Evolutionary conservation across 2,113 vertebrate genomes (phyloP).

Genomic region (Nettapus auritus): DNA sequence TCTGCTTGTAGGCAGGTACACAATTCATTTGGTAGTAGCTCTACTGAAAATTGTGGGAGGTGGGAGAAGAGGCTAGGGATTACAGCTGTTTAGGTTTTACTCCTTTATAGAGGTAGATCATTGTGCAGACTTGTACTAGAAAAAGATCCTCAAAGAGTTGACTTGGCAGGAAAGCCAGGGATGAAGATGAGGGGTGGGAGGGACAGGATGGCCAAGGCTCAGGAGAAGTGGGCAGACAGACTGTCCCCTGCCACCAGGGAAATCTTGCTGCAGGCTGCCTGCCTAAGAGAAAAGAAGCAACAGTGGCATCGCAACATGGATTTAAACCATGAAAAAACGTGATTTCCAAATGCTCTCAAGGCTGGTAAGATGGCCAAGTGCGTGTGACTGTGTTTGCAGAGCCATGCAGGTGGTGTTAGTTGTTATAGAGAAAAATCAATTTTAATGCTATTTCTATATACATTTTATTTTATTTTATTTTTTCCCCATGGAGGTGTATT

Average conservation of each 20-base stretch:
- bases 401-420: accelerated
- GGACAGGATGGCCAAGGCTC: accelerated
- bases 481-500: not conserved
- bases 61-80: not conserved
- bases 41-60: not conserved
- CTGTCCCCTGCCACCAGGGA: accelerated
- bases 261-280: not conserved
- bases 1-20: accelerated
- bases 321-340: not conserved
- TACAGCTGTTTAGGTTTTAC: not conserved
- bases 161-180: not conserved
- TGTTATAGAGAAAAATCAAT: not conserved
- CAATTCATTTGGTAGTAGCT: not conserved
- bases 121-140: not conserved
- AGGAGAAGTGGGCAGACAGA: not conserved
- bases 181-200: not conserved
- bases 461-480: not conserved
- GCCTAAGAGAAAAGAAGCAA: not conserved
- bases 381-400: not conserved
- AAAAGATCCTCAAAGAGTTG: not conserved
- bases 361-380: not conserved
- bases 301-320: not conserved
- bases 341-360: not conserved
- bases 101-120: accelerated
- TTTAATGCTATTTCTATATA: not conserved